These are phyloP conservation scores for Labeo calbasu DNA, from an alignment of 2,797 vertebrate species.

Conservation along the genomic window DNA sequence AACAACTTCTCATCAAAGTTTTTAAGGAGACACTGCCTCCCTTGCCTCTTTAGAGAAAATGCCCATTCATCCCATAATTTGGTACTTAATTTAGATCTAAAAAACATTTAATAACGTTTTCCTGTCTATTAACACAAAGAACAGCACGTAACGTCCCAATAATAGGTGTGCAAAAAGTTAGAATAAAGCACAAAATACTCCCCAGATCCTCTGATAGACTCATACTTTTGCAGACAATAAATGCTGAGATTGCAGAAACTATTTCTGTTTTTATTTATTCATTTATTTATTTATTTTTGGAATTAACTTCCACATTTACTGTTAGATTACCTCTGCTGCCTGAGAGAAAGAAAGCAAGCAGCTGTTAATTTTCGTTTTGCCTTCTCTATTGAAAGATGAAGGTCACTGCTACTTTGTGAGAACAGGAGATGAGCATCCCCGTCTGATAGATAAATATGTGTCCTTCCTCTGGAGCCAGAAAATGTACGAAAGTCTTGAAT, in stretches of 20 bases:
- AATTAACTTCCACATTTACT: conserved; percentile 42
- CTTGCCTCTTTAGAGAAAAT: no score
- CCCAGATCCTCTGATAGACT: not conserved
- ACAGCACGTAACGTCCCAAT: not conserved
- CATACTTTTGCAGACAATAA: conserved; percentile 5
- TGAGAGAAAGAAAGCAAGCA: conserved; percentile 22
- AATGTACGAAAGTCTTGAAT: conserved; percentile 2
- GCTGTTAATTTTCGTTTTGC: conserved; percentile 39
- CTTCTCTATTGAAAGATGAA: conserved; percentile 51
- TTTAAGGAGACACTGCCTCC: no score
- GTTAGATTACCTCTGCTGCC: conserved; percentile 36
- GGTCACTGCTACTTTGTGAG: conserved; percentile 40
- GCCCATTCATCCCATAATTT: not conserved
- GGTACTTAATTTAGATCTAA: not conserved
- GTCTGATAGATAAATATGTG: conserved; percentile 50
- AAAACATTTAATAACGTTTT: not conserved
- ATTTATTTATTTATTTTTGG: conserved; percentile 16
- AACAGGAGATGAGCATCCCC: conserved; percentile 32
- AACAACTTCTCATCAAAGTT: no score
- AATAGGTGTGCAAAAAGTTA: not conserved
- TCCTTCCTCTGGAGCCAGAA: conserved; percentile 21
- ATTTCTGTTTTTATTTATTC: conserved; percentile 28
- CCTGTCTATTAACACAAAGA: not conserved
- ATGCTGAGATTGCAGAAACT: conserved; percentile 37
- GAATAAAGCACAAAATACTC: not conserved